Evolutionary conservation across 2,797 vertebrate species (phyloP), one percentile per base, ranked within the genome.

Genomic region (Leptoclinus maculatus): DNA sequence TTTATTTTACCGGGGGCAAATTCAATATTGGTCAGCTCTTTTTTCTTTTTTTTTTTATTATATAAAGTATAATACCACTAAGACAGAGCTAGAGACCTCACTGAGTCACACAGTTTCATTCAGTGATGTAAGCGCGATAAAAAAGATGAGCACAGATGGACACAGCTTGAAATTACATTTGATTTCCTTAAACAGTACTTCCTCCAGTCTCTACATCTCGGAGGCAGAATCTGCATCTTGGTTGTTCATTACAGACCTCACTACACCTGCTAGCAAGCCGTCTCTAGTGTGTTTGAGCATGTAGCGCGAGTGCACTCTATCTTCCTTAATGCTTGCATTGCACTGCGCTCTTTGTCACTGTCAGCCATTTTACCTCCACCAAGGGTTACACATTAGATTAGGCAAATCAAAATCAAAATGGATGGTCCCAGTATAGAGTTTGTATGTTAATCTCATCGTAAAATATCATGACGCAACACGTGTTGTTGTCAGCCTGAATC

Each of bases 341-440:
- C 85, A 80, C 84, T 38, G 72, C 85, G 82, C 90, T 90, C 89
- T 94, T 91, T 89, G 92, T 93, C 91, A 91, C 89, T 90, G 91
- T 91, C 92, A 91, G 92, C 92, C 91, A 92, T 94, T 93, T 93
- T 93, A 89, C 88, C 88, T 89, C 88, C 80, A 85, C 83, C 66
- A 78, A 65, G 43, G 79, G 84, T 90, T 92, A 81, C 82, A 84
- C 91, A 92, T 93, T 94, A 91, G 92, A 93, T 93, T 94, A 93
- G 82, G 85, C 86, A 87, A 92, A 92, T 92, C 83, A 19, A 93
- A 91, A 94, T 94, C 91, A 94, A 93, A 93, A 93, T 93, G 92
- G 92, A 92, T 91, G 89, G 84, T 83, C 74, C 83, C 75, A 51
- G 74, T 82, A 74, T 89, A 75, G 79, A 89, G 87, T 86, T 90